These are phyloP conservation scores for Drosophila aff. DNA, from an alignment of 1,140 invertebrate species.

Conservation along the genomic window DNA sequence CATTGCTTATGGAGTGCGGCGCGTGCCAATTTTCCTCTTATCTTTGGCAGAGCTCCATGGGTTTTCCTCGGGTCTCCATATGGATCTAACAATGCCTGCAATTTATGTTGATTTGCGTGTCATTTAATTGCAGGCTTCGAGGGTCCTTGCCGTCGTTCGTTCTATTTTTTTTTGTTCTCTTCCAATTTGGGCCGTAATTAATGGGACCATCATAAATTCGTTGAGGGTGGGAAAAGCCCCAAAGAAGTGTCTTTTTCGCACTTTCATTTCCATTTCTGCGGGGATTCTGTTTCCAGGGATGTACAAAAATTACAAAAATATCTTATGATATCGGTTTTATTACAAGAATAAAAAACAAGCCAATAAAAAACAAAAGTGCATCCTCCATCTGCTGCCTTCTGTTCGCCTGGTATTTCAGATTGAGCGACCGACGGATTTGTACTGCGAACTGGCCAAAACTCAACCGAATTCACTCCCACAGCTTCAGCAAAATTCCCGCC, in stretches of 20 bases:
- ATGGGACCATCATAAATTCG: constrained; percentile 79
- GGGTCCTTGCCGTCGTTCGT: constrained; percentile 40
- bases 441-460: too few species aligned
- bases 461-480: too few species aligned
- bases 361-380: too few species aligned
- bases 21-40: constrained; percentile 53
- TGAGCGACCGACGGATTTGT: too few species aligned
- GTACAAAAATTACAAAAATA: not conserved
- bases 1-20: constrained; percentile 47
- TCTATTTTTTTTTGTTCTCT: not conserved
- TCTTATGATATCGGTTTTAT: not conserved
- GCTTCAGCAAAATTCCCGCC: too few species aligned
- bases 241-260: constrained; percentile 48
- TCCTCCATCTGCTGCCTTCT: too few species aligned
- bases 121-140: constrained; percentile 73
- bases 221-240: constrained; percentile 3
- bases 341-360: too few species aligned
- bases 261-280: constrained; percentile 28
- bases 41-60: constrained; percentile 24
- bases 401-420: too few species aligned
- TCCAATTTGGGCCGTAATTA: constrained; percentile 61
- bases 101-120: constrained; percentile 81
- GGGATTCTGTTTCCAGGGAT: not conserved
- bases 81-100: constrained; percentile 50
- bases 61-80: constrained; percentile 28